phyloP scores from a whole-genome alignment of 1,140 invertebrate genomes.

The Drosophila hydei region DNA sequence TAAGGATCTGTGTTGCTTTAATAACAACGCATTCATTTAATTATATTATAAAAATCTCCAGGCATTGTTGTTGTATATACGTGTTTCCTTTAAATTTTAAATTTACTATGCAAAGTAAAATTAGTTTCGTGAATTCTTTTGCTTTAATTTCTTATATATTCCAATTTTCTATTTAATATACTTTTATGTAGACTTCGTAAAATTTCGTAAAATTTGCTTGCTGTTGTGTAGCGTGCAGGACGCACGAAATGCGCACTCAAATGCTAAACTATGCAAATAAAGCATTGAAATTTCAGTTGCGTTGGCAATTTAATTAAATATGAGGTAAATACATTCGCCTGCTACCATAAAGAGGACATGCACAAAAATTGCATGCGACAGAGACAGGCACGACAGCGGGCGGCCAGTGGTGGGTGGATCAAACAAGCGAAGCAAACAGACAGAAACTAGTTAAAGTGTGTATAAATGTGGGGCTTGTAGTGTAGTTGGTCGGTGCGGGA shows the following conservation, averaged over 20 bases:
- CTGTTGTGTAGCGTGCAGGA: conserved; percentile 2
- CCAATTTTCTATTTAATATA: too few species aligned
- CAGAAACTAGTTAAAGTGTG: conserved; percentile 75
- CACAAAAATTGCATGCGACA: conserved; percentile 72
- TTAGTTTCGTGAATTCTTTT: too few species aligned
- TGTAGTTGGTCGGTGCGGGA: background rate
- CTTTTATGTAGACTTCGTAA: background rate
- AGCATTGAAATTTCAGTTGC: conserved; percentile 67
- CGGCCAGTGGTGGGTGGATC: background rate
- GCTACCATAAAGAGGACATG: conserved; percentile 60
- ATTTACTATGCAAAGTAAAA: too few species aligned
- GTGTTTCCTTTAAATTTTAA: too few species aligned
- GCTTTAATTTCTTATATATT: too few species aligned
- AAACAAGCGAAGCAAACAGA: conserved; percentile 64
- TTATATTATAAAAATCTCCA: too few species aligned
- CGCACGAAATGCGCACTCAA: conserved; percentile 27
- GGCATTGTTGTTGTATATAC: too few species aligned
- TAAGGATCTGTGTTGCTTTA: too few species aligned
- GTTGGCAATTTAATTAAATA: conserved; percentile 77
- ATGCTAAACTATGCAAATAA: conserved; percentile 70
- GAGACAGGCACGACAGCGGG: conserved; percentile 2
- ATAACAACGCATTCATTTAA: too few species aligned
- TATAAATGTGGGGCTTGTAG: conserved; percentile 3
- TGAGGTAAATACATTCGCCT: conserved; percentile 69
- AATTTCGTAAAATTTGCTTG: background rate